These are phyloP conservation scores for Dascyllus trimaculatus DNA, from an alignment of 2,113 vertebrate genomes.

Conservation along the genomic window DNA sequence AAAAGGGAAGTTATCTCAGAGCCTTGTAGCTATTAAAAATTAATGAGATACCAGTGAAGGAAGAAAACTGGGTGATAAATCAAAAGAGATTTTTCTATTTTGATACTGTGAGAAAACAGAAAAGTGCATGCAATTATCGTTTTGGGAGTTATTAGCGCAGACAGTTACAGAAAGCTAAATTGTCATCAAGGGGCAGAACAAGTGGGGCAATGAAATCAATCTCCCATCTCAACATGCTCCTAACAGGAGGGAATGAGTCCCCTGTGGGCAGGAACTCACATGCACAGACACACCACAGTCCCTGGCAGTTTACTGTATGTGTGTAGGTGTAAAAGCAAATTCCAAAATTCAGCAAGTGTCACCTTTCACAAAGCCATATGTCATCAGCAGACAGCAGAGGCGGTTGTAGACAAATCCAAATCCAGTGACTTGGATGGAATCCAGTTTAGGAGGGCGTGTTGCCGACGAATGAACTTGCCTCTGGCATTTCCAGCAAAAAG, in stretches of 20 bases:
- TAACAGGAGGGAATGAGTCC: slow-evolving; percentile 48
- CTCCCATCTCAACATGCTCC: slow-evolving; percentile 54
- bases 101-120: slow-evolving; percentile 16
- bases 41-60: neutral
- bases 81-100: neutral
- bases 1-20: slow-evolving; percentile 12
- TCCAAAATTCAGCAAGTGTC: slow-evolving; percentile 53
- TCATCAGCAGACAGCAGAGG: slow-evolving; percentile 64
- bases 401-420: slow-evolving; percentile 61
- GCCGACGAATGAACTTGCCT: slow-evolving; percentile 63
- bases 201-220: slow-evolving; percentile 66
- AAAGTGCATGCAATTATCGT: slow-evolving; percentile 49
- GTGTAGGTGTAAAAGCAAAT: slow-evolving; percentile 34
- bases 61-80: neutral
- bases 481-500: slow-evolving; percentile 62
- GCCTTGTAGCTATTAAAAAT: neutral
- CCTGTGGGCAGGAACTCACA: slow-evolving; percentile 41
- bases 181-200: slow-evolving; percentile 45
- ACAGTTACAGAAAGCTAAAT: slow-evolving; percentile 48
- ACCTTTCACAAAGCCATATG: slow-evolving; percentile 74
- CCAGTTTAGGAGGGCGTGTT: slow-evolving; percentile 65
- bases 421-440: slow-evolving; percentile 45
- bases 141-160: slow-evolving; percentile 49
- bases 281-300: slow-evolving; percentile 34
- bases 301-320: slow-evolving; percentile 20